Conservation (phyloP, 2,797 vertebrate genomes). For the Capromys pilorides region DNA sequence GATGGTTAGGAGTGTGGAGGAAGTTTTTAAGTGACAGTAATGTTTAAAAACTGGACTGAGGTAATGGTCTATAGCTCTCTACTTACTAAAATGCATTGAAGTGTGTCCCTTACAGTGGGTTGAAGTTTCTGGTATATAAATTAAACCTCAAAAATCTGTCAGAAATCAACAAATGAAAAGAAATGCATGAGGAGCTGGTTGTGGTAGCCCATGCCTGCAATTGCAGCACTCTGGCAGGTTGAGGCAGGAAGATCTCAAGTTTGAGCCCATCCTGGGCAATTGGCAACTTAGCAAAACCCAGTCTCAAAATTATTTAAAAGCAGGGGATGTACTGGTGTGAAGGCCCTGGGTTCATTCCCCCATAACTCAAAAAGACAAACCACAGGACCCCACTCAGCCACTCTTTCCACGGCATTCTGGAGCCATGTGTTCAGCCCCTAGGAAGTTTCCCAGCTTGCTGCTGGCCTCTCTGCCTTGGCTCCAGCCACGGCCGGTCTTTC, state of each 20-base stretch:
- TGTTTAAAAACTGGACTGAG: not conserved
- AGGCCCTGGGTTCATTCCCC: not conserved
- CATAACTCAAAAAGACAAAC: not conserved
- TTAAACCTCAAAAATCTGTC: not conserved
- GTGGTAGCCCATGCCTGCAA: not conserved
- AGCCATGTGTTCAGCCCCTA: not conserved
- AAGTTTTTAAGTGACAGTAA: not conserved
- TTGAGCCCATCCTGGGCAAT: not conserved
- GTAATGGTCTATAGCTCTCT: not conserved
- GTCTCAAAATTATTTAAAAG: not conserved
- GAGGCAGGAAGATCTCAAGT: not conserved
- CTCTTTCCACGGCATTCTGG: not conserved
- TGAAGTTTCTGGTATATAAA: not conserved
- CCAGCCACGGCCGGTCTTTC: not conserved
- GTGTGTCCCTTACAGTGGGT: not conserved
- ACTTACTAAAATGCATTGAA: not conserved
- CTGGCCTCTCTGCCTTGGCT: not conserved
- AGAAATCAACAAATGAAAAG: not conserved
- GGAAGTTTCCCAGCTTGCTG: not conserved
- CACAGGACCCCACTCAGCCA: not conserved
- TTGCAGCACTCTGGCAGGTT: not conserved
- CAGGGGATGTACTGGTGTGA: not conserved
- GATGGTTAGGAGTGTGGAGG: not conserved
- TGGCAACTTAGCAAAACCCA: not conserved
- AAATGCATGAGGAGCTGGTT: not conserved